Percentiles rank a stretch among this genome's conserved stretches.
Conservation (phyloP, 2,797 vertebrate species). For the Leucoraja ocellata region DNA sequence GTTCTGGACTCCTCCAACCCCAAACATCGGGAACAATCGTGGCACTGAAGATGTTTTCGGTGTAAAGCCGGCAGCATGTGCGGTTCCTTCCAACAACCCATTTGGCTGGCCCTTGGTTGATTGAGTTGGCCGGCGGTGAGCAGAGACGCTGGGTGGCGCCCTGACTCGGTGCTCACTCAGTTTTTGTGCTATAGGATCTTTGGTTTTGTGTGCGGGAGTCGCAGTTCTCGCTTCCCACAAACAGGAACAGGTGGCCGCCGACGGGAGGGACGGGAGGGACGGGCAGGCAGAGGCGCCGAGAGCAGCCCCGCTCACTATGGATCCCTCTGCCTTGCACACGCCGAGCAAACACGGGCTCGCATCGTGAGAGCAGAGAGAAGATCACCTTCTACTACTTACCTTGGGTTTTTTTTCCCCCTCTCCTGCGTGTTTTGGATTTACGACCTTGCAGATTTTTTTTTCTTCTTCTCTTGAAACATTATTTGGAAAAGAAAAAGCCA, state of each 20-base stretch:
- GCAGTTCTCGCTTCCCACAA: background rate
- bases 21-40: too few relatives aligned
- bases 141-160: constrained; percentile 5
- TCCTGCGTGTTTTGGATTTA: too few relatives aligned
- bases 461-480: too few relatives aligned
- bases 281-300: background rate
- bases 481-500: too few relatives aligned
- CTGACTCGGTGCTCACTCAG: background rate
- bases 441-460: background rate
- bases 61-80: too few relatives aligned
- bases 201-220: background rate
- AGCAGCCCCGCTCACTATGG: background rate
- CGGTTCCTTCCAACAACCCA: too few relatives aligned
- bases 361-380: too few relatives aligned
- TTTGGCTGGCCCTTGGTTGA: too few relatives aligned
- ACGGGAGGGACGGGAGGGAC: background rate
- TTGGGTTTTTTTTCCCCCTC: too few relatives aligned
- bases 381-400: too few relatives aligned
- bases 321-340: background rate
- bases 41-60: too few relatives aligned
- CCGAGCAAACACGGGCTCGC: background rate
- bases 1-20: too few relatives aligned
- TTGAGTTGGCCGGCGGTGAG: background rate
- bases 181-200: background rate
- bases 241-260: constrained; percentile 28